Conservation (phyloP, 2,113 vertebrate species). For the Clarias magur region DNA sequence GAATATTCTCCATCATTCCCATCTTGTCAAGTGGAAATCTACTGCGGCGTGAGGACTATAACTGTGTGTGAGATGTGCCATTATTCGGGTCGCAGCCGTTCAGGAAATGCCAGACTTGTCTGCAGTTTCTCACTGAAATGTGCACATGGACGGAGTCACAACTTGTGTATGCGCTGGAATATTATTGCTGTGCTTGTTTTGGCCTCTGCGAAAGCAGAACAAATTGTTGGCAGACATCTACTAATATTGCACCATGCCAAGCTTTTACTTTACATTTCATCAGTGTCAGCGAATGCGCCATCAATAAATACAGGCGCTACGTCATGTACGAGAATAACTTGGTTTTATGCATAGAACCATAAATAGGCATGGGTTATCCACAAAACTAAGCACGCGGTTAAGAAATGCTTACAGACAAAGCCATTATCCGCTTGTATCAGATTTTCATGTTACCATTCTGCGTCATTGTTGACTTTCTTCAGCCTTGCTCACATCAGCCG, state of each 20-base stretch:
- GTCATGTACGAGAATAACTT: not conserved
- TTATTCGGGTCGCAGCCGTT: not conserved
- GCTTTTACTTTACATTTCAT: not conserved
- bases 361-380: not conserved
- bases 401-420: not conserved
- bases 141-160: not conserved
- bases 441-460: not conserved
- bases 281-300: not conserved
- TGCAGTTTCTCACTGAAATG: not conserved
- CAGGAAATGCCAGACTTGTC: not conserved
- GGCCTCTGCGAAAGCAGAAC: not conserved
- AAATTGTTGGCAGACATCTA: not conserved
- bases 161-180: not conserved
- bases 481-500: not conserved
- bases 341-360: not conserved
- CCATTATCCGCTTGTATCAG: not conserved
- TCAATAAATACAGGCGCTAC: not conserved
- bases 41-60: not conserved
- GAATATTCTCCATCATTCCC: not conserved
- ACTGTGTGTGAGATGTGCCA: not conserved
- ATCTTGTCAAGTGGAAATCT: not conserved
- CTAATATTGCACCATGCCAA: not conserved
- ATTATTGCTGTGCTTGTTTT: constrained; percentile 1
- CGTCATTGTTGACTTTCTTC: not conserved
- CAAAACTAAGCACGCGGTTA: not conserved